Evolutionary conservation across 2,888 invertebrate genomes (phyloP), one percentile per base, ranked within the genome.

Genomic region (Ramazzottius varieornatus): DNA sequence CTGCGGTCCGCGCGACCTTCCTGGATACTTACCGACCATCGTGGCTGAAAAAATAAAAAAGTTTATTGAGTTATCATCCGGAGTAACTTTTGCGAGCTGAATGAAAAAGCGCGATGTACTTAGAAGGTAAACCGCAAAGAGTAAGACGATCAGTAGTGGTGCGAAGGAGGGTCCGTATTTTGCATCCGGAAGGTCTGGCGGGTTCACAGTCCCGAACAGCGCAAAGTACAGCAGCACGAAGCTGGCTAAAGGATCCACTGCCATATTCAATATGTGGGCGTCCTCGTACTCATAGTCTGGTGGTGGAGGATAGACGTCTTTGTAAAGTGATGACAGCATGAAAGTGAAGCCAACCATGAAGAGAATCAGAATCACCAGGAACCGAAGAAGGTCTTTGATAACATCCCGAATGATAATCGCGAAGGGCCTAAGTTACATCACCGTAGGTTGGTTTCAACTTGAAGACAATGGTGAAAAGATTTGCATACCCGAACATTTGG

Each of bases 331-430:
- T 4, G 54, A 54, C 29, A 54, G 54, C 20, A 13, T 16, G 29
- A 98, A 88, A 1, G 96, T 94, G 78, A 99, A 99, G 67, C 98
- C 98, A 72, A 93, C 86, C 71, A 99, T 90, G 78, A 99, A 99
- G 76, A 99, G 92, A 40, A 89, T 86, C 73, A 99, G 79, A 32
- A 99, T 96, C 64, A 96, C 94, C 68, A 99, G 82, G 77, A 99
- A 99, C 73, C 92, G 81, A n/a, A 88, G 88, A 70, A 93, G 80
- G 77, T 93, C 92, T 76, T 24, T 54, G 33, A 71, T 70, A n/a
- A 71, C 69, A 70, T 78, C 77, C 32, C 94, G 88, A 73, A 99
- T 99, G 75, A 99, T 99, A 74, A 99, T 98, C 34, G 98, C 96
- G 98, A 98, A 99, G n/a, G n/a, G n/a, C n/a, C n/a, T n/a, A n/a